phyloP scores from a whole-genome alignment of 1,140 invertebrate species.

The Cydia splendana region DNA sequence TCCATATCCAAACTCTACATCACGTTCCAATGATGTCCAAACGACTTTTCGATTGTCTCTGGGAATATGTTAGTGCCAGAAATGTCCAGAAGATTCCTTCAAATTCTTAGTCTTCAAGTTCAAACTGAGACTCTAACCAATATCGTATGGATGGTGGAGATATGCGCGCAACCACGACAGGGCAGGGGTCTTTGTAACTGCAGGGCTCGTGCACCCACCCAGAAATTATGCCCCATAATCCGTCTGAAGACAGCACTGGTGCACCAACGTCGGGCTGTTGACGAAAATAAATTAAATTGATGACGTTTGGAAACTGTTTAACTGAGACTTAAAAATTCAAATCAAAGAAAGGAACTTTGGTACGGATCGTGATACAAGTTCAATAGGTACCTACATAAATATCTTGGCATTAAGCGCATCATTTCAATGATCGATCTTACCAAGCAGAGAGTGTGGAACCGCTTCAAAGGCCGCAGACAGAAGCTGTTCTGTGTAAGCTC shows the following conservation, averaged over 20 bases:
- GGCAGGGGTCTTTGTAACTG: constrained; percentile 35
- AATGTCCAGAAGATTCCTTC: too few relatives aligned
- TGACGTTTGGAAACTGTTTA: background rate
- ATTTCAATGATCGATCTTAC: constrained; percentile 36
- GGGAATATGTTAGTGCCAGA: too few relatives aligned
- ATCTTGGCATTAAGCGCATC: too few relatives aligned
- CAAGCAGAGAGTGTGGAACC: constrained; percentile 60
- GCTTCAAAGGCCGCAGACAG: constrained; percentile 57
- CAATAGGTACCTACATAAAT: too few relatives aligned
- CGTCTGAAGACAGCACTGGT: constrained; percentile 56
- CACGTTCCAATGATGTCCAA: too few relatives aligned
- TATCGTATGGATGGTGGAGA: constrained; percentile 45
- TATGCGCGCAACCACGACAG: constrained; percentile 59
- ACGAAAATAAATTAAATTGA: constrained; percentile 12
- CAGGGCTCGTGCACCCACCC: constrained; percentile 55
- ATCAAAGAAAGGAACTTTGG: too few relatives aligned
- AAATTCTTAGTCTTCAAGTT: constrained; percentile 17
- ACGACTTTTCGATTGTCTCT: too few relatives aligned
- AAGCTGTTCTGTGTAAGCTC: constrained; percentile 47
- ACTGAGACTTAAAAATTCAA: too few relatives aligned
- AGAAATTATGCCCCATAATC: constrained; percentile 68
- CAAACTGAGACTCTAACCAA: constrained; percentile 49
- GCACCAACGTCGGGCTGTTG: constrained; percentile 66
- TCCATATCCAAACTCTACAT: too few relatives aligned
- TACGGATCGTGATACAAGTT: too few relatives aligned